phyloP scores from a whole-genome alignment of 2,888 invertebrate species.

The Polietes domitor region DNA sequence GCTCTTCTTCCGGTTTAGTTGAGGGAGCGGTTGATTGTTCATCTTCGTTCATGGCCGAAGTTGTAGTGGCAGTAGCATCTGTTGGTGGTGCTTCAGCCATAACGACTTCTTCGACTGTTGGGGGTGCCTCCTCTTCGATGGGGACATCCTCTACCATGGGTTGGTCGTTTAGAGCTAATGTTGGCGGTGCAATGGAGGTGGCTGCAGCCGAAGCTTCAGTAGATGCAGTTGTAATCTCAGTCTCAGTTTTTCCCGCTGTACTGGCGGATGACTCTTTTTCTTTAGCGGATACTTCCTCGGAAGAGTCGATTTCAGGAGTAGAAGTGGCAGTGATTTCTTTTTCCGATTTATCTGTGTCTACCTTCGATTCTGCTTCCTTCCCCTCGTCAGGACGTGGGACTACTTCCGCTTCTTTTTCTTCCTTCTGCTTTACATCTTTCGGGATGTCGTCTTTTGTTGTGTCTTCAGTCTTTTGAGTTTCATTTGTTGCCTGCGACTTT shows the following conservation, averaged over 20 bases:
- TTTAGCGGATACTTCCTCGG: conserved; percentile 42
- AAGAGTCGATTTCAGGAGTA: conserved; percentile 25
- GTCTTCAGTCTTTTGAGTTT: conserved; percentile 70
- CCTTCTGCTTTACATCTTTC: conserved; percentile 5
- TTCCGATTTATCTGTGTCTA: conserved; percentile 33
- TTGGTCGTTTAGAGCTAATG: conserved; percentile 75
- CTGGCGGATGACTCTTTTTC: conserved; percentile 43
- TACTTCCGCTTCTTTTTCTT: conserved; percentile 70
- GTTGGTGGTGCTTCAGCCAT: conserved; percentile 74
- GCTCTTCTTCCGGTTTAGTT: conserved; percentile 76
- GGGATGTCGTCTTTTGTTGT: conserved; percentile 55
- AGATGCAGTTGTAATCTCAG: conserved; percentile 29
- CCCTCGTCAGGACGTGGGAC: neutral
- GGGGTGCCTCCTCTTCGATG: conserved; percentile 66
- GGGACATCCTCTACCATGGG: conserved; percentile 75
- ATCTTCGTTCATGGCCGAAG: conserved; percentile 77
- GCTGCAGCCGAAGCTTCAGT: conserved; percentile 42
- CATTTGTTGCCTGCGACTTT: conserved; percentile 52
- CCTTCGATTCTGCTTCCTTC: neutral
- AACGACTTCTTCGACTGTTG: conserved; percentile 76
- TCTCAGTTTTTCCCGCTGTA: conserved; percentile 45
- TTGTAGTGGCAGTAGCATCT: conserved; percentile 70
- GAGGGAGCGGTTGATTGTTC: neutral
- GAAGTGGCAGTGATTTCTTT: conserved; percentile 40
- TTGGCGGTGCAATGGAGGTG: conserved; percentile 67